Conservation (phyloP, 2,888 invertebrate genomes). For the Drosophila helvetica region DNA sequence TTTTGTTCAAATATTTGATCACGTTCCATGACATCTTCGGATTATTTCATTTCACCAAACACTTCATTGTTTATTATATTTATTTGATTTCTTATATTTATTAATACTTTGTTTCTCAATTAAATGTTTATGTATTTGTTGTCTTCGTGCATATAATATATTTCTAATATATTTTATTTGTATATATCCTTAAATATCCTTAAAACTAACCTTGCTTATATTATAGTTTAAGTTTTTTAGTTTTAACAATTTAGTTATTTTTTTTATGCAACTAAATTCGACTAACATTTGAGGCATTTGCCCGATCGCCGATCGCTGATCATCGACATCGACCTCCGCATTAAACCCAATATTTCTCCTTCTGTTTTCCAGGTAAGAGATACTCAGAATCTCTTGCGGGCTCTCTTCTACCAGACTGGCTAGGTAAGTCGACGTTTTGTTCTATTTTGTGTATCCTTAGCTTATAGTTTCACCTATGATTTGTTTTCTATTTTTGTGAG, state of each 20-base stretch:
- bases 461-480: conserved; percentile 59
- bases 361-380: conserved; percentile 84
- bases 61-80: background rate
- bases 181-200: background rate
- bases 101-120: background rate
- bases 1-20: background rate
- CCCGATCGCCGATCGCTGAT: rapidly evolving
- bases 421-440: conserved; percentile 83
- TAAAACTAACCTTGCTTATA: background rate
- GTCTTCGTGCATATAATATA: background rate
- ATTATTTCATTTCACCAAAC: background rate
- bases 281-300: conserved; percentile 44
- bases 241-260: background rate
- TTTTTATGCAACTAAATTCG: background rate
- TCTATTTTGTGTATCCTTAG: conserved; percentile 60
- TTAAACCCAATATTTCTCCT: conserved; percentile 39
- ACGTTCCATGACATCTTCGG: background rate
- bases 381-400: conserved; percentile 85
- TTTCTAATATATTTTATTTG: background rate
- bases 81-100: no score
- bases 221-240: background rate
- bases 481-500: conserved; percentile 46
- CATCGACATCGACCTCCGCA: no score
- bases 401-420: conserved; percentile 84
- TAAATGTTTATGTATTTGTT: background rate